These are phyloP conservation scores for Lycodopsis pacificus DNA, from an alignment of 2,797 vertebrate species.

Conservation along the genomic window DNA sequence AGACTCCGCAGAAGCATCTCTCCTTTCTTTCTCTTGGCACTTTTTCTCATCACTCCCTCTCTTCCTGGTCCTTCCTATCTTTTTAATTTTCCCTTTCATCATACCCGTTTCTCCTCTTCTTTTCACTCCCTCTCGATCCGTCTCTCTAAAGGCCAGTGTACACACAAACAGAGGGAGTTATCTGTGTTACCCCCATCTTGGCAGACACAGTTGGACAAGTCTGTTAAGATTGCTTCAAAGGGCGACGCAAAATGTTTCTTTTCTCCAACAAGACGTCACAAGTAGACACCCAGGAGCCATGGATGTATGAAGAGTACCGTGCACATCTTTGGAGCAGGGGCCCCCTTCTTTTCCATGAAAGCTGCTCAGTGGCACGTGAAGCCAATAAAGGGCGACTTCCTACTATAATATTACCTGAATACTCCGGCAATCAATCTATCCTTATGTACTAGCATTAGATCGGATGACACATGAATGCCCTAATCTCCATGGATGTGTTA, in stretches of 20 bases:
- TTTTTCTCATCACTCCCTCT: background rate
- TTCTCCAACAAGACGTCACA: background rate
- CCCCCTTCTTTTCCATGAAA: background rate
- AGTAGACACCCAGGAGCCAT: background rate
- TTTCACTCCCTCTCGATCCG: background rate
- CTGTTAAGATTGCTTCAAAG: conserved; percentile 12
- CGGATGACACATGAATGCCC: no score
- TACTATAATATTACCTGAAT: background rate
- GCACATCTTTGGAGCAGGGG: background rate
- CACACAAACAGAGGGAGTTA: conserved; percentile 28
- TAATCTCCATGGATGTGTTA: no score
- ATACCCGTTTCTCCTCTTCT: background rate
- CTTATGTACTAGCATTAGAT: no score
- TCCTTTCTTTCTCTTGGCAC: background rate
- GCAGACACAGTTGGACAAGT: conserved; percentile 24
- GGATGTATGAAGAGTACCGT: background rate
- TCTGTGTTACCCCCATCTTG: conserved; percentile 7
- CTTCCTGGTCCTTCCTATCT: background rate
- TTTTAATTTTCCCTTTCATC: background rate
- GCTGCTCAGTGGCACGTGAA: background rate
- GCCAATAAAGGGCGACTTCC: background rate
- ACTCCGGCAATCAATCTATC: background rate
- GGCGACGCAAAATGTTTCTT: background rate
- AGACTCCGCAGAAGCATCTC: background rate
- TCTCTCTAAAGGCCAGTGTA: conserved; percentile 3